phyloP scores from a whole-genome alignment of 2,888 invertebrate species.

The Macrosoma leucophasiata region DNA sequence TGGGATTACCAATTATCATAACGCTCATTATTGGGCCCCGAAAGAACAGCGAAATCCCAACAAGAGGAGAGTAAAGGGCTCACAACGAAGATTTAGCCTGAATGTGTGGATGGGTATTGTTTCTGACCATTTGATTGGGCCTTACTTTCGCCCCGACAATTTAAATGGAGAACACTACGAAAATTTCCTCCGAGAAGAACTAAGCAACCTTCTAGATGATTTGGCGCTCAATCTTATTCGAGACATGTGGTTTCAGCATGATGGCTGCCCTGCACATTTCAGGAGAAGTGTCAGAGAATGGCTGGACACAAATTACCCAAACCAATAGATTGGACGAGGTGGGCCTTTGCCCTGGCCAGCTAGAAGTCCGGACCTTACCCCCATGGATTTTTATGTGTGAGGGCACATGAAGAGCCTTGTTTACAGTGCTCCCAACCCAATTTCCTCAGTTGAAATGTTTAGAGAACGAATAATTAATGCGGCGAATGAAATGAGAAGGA shows the following conservation, averaged over 20 bases:
- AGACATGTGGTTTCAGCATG: constrained; percentile 25
- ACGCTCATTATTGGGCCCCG: constrained; percentile 20
- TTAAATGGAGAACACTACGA: constrained; percentile 9
- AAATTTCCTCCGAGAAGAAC: constrained; percentile 7
- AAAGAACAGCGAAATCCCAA: constrained; percentile 6
- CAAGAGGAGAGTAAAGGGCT: constrained; percentile 13
- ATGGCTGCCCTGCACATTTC: constrained; percentile 25
- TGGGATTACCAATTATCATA: constrained; percentile 24
- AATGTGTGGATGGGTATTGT: constrained; percentile 17
- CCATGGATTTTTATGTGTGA: constrained; percentile 28
- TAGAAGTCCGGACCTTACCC: constrained; percentile 26
- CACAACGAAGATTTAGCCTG: constrained; percentile 15
- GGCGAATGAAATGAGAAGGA: constrained; percentile 16
- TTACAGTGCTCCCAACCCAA: constrained; percentile 18
- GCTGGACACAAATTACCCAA: constrained; percentile 26
- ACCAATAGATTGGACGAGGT: constrained; percentile 26
- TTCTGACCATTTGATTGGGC: constrained; percentile 7
- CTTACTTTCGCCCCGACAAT: constrained; percentile 8
- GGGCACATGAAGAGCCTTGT: too few relatives aligned
- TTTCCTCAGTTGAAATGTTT: constrained; percentile 18
- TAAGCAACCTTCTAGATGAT: constrained; percentile 10
- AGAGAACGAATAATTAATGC: constrained; percentile 20
- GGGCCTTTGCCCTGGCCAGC: constrained; percentile 30
- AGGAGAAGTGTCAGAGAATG: constrained; percentile 5
- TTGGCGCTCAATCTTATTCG: constrained; percentile 13